Evolutionary conservation across 2,888 invertebrate genomes (phyloP), one percentile per base, ranked within the genome.

Genomic region (Pediacus dermestoides): DNA sequence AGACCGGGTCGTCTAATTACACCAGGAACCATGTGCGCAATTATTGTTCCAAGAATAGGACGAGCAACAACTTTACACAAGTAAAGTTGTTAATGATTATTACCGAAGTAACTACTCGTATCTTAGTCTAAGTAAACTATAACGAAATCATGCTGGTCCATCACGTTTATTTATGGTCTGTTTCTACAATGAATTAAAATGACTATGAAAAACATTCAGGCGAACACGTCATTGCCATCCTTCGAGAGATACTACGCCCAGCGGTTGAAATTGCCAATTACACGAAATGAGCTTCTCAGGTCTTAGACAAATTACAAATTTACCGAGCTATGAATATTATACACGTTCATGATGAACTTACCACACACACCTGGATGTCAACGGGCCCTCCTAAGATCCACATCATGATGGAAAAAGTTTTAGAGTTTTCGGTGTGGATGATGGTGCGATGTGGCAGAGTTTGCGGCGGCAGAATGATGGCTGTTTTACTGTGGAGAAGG

Each of bases 261-360:
- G 30, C 11, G 18, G 34, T 44, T 42, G 34, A 49, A 47, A 51
- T 51, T 51, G 47, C 36, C 49, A 49, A 51, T 51, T 51, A 49
- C 34, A 36, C 28, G 38, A 35, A 49, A 49, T 43, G 47, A 43
- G 51, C 48, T 42, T 33, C 32, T 33, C 42, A 43, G 39, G 42
- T 42, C 42, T 43, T 50, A 50, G 56, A 56, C 50, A 54, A 57
- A 57, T 61, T 60, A 56, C 53, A 53, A 58, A 60, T 61, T 60
- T 54, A 60, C 42, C 36, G 52, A 43, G 37, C 56, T 46, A 58
- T 61, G 58, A 60, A 60, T 60, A 57, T 57, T 57, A 54, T 50
- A 60, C 47, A 23, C 26, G 44, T 46, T 49, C 53, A 51, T 55
- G 53, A 57, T 55, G 52, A 52, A 48, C 49, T 41, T 46, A 36